phyloP scores from a whole-genome alignment of 2,797 vertebrate genomes.

The Sorex maritimensis region DNA sequence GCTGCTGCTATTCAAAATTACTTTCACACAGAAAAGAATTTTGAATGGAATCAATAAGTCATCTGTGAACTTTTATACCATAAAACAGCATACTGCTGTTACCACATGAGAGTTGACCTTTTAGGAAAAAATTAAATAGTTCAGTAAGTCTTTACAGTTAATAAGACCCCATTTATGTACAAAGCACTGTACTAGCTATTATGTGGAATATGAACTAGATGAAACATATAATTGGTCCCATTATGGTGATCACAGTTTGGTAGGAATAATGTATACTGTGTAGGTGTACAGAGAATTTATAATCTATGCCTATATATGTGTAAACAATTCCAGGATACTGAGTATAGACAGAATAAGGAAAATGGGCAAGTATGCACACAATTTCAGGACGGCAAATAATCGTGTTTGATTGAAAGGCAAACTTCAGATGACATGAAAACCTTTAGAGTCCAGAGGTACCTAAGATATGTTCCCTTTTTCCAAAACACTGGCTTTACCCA shows the following conservation, averaged over 20 bases:
- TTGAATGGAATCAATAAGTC: conserved; percentile 21
- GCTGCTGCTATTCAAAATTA: conserved; percentile 56
- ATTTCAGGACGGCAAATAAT: conserved; percentile 48
- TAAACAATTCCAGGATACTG: conserved; percentile 20
- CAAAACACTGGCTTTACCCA: conserved; percentile 51
- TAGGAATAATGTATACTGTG: neutral
- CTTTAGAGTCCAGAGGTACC: conserved; percentile 50
- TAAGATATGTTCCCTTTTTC: neutral
- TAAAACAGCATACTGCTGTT: conserved; percentile 9
- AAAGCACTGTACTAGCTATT: conserved; percentile 27
- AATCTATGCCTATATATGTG: neutral
- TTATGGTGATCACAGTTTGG: conserved; percentile 20
- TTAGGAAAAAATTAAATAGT: conserved; percentile 55
- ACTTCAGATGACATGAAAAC: conserved; percentile 41
- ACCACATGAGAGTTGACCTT: neutral
- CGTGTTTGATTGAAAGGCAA: conserved; percentile 58
- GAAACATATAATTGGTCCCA: conserved; percentile 45
- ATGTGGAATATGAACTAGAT: conserved; percentile 13
- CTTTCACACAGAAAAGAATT: conserved; percentile 27
- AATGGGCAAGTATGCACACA: conserved; percentile 5
- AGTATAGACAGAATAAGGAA: conserved; percentile 39
- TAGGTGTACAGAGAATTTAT: neutral
- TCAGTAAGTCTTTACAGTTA: conserved; percentile 67
- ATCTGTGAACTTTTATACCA: conserved; percentile 32
- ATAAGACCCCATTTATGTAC: conserved; percentile 10